phyloP scores from a whole-genome alignment of 1,140 invertebrate species.

The Agrilus planipennis region DNA sequence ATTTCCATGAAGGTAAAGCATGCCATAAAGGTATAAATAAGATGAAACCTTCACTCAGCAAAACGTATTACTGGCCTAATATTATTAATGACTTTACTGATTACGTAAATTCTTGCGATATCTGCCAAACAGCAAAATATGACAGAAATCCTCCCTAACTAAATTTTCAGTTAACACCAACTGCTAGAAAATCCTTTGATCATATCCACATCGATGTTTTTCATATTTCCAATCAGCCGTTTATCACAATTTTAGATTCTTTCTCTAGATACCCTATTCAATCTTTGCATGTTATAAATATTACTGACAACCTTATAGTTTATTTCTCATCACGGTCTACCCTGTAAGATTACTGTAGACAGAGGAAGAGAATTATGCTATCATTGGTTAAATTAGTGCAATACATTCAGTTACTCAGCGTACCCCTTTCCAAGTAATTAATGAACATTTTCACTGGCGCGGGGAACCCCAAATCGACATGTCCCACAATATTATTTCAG shows the following conservation, averaged over 20 bases:
- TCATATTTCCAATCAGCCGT: neutral
- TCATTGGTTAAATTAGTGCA: conserved; percentile 12
- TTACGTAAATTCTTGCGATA: conserved; percentile 12
- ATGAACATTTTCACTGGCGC: conserved; percentile 5
- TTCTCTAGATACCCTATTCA: conserved; percentile 3
- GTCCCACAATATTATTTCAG: too few relatives aligned
- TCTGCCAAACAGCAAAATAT: conserved; percentile 17
- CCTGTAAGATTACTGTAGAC: conserved; percentile 10
- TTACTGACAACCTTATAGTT: conserved; percentile 8
- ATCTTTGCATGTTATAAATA: conserved; percentile 7
- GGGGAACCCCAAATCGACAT: too few relatives aligned
- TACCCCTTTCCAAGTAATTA: conserved; percentile 2
- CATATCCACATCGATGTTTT: neutral
- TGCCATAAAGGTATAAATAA: conserved; percentile 17
- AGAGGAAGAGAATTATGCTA: conserved; percentile 12
- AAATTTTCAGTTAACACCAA: conserved; percentile 9
- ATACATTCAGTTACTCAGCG: conserved; percentile 8
- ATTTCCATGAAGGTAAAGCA: conserved; percentile 16
- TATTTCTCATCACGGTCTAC: conserved; percentile 11
- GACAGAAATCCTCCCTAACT: conserved; percentile 12
- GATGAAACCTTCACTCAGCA: conserved; percentile 10
- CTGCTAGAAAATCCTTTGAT: conserved; percentile 1
- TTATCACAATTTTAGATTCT: conserved; percentile 5
- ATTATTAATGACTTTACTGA: conserved; percentile 13
- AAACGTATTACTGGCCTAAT: conserved; percentile 15